Base-by-base conservation (phyloP, 1,140 invertebrate genomes). In the Cydia strobilella region DNA sequence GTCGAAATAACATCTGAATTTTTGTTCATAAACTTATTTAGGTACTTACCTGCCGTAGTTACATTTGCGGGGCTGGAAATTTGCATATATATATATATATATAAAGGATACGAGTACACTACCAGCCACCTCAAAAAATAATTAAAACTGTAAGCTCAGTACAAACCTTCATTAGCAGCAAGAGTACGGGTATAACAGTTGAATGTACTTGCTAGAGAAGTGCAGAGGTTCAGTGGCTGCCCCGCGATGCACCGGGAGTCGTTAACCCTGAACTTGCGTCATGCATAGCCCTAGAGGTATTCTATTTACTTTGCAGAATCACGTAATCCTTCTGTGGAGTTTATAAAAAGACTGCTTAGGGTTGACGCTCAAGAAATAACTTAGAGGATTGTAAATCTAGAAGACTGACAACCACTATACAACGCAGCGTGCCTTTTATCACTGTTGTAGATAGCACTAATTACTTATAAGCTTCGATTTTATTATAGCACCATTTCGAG, bases 201-300 rank as follows among this genome's bases (percentile, higher is more conserved):
- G 82, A 83, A 83, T 83, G 82, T 78, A 81, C 80, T 75, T 77
- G 65, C 74, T 75, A 31, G 42, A 54, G 13, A 54, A 59, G 54
- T 42, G 65, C 65, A 69, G 9, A 35, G 35, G 65, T 69, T 69
- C 65, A 69, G 65, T 9, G 54, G 54, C 54, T 59, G 54, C 54
- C 18, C 18, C 54, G 66, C 71, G 72, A 71, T 77, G 74, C 80
- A 54, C 35, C 48, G 31, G 45, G 54, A 80, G 79, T 80, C 80
- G 65, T 78, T 78, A 76, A 71, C 82, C 79, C 75, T 82, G 78
- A 82, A 82, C 73, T 80, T 71, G 65, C 65, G 31, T 69, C 31
- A 63, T 48, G 45, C 45, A 45, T 23, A 27, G 13, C 54, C 54
- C 54, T 59, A 4, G 63, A 65, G 25, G 31, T 69, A 69, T 69